Conservation (phyloP, 2,113 vertebrate species). For the Aleadryas rufinucha region DNA sequence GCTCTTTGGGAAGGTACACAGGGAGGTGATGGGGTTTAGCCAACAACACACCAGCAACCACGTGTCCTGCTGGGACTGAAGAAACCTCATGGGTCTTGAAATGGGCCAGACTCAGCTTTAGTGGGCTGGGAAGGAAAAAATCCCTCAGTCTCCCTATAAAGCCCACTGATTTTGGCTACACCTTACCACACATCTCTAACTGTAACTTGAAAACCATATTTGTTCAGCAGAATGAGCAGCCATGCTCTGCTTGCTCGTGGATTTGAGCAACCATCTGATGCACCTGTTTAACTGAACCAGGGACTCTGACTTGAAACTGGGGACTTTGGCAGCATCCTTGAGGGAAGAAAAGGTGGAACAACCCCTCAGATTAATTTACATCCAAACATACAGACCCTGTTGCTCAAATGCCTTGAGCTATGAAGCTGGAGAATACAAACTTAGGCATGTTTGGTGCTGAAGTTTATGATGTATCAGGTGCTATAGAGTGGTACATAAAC, state of each 20-base stretch:
- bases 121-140: neutral
- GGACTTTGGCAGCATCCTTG: neutral
- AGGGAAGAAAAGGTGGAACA: neutral
- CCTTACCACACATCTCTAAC: neutral
- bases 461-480: neutral
- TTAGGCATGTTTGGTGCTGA: neutral
- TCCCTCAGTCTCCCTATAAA: neutral
- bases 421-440: neutral
- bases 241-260: neutral
- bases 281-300: neutral
- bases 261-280: neutral
- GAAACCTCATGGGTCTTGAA: neutral
- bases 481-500: neutral
- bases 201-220: neutral
- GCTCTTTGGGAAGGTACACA: neutral
- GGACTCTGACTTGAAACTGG: neutral
- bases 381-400: neutral
- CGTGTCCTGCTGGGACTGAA: neutral
- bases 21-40: neutral
- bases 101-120: neutral
- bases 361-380: neutral
- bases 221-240: neutral
- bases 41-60: neutral
- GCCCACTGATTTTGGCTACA: neutral
- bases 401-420: neutral